Percentiles rank a stretch among this genome's conserved stretches.
Evolutionary conservation across 2,797 vertebrate species (phyloP).

Genomic region (Melopsittacus undulatus): DNA sequence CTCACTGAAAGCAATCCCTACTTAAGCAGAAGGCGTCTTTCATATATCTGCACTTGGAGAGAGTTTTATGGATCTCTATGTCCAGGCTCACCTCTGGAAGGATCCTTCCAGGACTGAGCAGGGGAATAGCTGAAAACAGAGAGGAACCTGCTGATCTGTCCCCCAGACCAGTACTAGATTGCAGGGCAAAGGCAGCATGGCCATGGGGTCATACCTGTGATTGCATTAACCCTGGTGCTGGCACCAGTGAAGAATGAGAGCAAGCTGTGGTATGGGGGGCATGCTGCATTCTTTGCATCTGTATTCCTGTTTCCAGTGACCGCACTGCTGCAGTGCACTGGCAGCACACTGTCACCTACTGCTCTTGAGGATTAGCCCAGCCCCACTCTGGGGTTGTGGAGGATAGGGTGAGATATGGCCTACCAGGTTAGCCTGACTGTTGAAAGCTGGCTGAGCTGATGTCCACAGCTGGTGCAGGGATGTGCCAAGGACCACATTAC

Average conservation of each 20-base stretch:
- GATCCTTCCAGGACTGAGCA: neutral
- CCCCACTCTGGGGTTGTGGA: neutral
- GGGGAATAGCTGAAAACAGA: neutral
- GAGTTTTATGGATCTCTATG: neutral
- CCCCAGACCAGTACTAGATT: too few species aligned
- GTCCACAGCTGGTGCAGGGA: neutral
- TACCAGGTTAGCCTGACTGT: neutral
- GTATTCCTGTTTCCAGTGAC: neutral
- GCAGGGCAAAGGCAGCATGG: neutral
- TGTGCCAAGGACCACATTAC: rapidly evolving
- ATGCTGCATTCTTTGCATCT: neutral
- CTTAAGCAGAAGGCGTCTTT: neutral
- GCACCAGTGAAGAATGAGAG: neutral
- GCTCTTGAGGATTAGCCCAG: neutral
- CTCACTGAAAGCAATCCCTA: neutral
- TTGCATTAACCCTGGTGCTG: neutral
- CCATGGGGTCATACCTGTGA: neutral
- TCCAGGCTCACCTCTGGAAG: neutral
- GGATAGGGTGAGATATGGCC: rapidly evolving
- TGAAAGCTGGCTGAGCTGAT: neutral
- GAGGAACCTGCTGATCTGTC: neutral
- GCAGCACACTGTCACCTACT: rapidly evolving
- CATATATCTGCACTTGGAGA: neutral
- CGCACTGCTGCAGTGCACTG: neutral
- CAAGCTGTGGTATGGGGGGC: neutral